Conservation (phyloP, 2,797 vertebrate genomes). For the Amazona finschi region DNA sequence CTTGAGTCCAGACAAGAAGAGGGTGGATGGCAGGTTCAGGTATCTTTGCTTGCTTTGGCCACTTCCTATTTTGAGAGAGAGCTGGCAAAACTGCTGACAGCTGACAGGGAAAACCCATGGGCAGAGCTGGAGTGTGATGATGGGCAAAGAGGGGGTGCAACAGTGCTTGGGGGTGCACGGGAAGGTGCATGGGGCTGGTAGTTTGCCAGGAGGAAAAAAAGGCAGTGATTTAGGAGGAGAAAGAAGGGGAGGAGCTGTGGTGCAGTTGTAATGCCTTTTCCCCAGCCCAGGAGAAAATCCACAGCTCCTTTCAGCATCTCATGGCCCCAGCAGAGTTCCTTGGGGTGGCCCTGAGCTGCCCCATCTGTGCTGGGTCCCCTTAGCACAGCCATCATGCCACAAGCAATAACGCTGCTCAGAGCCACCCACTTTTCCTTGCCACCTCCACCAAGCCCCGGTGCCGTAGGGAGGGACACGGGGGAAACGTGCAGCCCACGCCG, state of each 20-base stretch:
- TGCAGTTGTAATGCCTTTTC: neutral
- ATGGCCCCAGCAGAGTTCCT: neutral
- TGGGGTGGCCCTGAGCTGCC: neutral
- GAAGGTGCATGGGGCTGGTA: neutral
- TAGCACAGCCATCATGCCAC: neutral
- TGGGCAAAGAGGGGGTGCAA: neutral
- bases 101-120: neutral
- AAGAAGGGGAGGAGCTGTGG: neutral
- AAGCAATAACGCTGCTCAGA: neutral
- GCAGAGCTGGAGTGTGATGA: neutral
- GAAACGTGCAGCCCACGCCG: neutral
- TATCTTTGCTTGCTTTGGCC: conserved; percentile 44
- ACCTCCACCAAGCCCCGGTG: neutral
- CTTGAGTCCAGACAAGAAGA: conserved; percentile 52
- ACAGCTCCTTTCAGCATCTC: neutral
- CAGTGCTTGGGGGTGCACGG: accelerated
- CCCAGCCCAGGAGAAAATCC: neutral
- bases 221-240: neutral
- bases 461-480: neutral
- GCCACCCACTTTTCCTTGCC: accelerated
- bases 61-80: neutral
- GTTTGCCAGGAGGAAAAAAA: neutral
- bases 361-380: neutral
- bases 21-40: conserved; percentile 23
- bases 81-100: neutral